Evolutionary conservation across 2,888 invertebrate species (phyloP).

Genomic region (Leptinotarsa tumamoca): DNA sequence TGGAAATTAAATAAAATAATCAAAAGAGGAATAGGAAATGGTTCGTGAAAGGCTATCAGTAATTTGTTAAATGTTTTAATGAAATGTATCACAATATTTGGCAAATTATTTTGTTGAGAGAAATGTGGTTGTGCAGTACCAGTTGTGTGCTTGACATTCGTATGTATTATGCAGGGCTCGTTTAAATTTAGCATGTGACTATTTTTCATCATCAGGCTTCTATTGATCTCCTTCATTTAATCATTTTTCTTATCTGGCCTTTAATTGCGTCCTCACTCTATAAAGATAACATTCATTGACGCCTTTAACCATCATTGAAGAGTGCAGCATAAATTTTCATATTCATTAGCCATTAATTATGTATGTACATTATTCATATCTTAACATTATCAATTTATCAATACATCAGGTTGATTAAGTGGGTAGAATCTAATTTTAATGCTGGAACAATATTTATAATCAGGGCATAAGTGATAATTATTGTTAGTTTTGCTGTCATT

Average conservation of each 20-base stretch:
- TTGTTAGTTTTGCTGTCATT: too few relatives aligned
- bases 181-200: not conserved
- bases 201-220: not conserved
- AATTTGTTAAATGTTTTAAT: not conserved
- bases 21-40: conserved; percentile 13
- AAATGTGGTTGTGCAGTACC: not conserved
- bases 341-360: not conserved
- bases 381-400: not conserved
- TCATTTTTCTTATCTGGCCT: not conserved
- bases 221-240: not conserved
- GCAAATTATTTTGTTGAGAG: not conserved
- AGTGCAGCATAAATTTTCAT: not conserved
- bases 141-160: not conserved
- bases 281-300: not conserved
- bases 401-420: too few relatives aligned
- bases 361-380: not conserved
- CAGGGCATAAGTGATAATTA: too few relatives aligned
- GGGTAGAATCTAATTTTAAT: too few relatives aligned
- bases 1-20: not conserved
- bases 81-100: not conserved
- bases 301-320: not conserved
- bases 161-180: conserved; percentile 1
- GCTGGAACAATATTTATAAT: too few relatives aligned
- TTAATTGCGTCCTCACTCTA: not conserved
- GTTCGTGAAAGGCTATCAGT: conserved; percentile 4